Percentiles rank a stretch among this genome's conserved stretches.
phyloP scores from a whole-genome alignment of 1,140 invertebrate genomes.

The Camponotus vicinus region DNA sequence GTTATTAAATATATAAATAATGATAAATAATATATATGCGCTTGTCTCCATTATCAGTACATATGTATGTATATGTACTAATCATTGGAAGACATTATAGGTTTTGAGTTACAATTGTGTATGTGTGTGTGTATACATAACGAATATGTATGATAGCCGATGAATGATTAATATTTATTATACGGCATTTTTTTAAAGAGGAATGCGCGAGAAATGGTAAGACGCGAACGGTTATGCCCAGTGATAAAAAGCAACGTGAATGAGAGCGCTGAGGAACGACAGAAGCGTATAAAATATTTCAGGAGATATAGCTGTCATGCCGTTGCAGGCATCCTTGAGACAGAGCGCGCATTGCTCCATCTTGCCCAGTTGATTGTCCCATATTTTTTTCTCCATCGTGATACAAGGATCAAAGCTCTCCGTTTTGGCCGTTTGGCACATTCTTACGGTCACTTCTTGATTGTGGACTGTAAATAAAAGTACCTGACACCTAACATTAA shows the following conservation, averaged over 20 bases:
- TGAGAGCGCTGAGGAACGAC: constrained; percentile 64
- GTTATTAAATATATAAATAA: neutral
- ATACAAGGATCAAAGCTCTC: constrained; percentile 76
- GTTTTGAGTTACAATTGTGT: constrained; percentile 4
- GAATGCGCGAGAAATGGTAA: neutral
- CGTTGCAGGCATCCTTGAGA: constrained; percentile 77
- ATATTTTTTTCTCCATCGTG: constrained; percentile 61
- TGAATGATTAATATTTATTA: constrained; percentile 1
- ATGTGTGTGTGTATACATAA: neutral
- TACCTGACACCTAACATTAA: no score
- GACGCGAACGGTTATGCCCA: constrained; percentile 67
- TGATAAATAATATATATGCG: constrained; percentile 1
- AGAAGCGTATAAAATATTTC: constrained; percentile 68
- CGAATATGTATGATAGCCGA: neutral
- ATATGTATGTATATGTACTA: neutral
- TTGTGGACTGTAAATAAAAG: constrained; percentile 34
- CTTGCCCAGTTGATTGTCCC: neutral
- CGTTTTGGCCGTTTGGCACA: constrained; percentile 78
- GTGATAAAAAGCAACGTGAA: constrained; percentile 51
- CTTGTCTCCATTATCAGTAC: neutral
- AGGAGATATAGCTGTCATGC: constrained; percentile 53
- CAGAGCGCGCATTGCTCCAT: constrained; percentile 76
- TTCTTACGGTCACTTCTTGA: constrained; percentile 75
- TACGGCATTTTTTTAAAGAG: neutral
- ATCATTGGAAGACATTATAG: neutral